phyloP scores from a whole-genome alignment of 2,888 invertebrate species.

The Craniophora ligustri region DNA sequence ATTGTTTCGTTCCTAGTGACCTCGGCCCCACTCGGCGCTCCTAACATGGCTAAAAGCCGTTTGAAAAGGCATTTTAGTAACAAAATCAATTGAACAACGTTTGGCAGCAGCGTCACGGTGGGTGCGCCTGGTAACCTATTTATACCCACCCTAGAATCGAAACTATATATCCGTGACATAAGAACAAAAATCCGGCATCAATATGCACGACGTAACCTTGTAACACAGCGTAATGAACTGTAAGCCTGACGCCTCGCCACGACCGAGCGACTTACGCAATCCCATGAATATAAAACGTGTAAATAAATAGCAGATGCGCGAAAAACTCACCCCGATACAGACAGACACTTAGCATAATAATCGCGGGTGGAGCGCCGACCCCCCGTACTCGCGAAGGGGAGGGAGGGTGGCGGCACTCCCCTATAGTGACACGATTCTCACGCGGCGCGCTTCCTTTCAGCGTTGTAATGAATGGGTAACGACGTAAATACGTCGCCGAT shows the following conservation, averaged over 20 bases:
- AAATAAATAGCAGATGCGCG: constrained; percentile 89
- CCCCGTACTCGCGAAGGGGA: constrained; percentile 30
- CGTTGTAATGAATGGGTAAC: constrained; percentile 83
- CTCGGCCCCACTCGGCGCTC: constrained; percentile 23
- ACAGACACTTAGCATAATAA: constrained; percentile 88
- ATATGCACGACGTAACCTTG: constrained; percentile 62
- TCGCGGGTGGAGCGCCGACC: constrained; percentile 70
- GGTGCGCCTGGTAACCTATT: constrained; percentile 76
- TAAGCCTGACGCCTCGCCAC: constrained; percentile 76
- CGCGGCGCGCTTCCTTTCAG: constrained; percentile 84
- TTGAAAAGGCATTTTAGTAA: constrained; percentile 67
- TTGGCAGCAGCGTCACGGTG: constrained; percentile 75
- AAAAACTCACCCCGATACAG: constrained; percentile 85
- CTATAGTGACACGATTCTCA: constrained; percentile 87
- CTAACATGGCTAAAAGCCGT: constrained; percentile 54
- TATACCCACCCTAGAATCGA: constrained; percentile 29
- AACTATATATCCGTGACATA: constrained; percentile 54
- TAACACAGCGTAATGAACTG: constrained; percentile 82
- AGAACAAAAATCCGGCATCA: constrained; percentile 60
- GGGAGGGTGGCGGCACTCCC: constrained; percentile 63
- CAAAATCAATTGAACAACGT: constrained; percentile 79
- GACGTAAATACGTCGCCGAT: constrained; percentile 76
- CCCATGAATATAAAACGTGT: constrained; percentile 87
- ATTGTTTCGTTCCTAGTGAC: constrained; percentile 16
- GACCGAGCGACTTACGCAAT: constrained; percentile 77